A percentile compares a stretch with the other conserved stretches of the same genome.
phyloP scores from a whole-genome alignment of 2,888 invertebrate genomes.

The Gisinianus flammeolus region DNA sequence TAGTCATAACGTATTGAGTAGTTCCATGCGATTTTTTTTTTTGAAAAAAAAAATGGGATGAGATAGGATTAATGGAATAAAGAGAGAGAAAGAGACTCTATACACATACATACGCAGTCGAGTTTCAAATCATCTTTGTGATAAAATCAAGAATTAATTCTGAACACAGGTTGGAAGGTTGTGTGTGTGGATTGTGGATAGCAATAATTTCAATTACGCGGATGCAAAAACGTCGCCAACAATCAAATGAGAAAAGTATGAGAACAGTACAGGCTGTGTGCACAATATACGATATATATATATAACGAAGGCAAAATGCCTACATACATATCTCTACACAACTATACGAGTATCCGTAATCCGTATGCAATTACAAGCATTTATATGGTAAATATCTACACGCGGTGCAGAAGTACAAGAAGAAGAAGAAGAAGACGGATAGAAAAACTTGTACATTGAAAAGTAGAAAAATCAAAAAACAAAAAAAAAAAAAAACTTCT shows the following conservation, averaged over 20 bases:
- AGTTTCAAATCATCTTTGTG: not conserved
- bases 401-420: not conserved
- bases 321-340: not conserved
- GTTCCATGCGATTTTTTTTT: no score
- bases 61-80: not conserved
- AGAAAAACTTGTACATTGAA: conserved; percentile 29
- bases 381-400: not conserved
- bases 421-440: conserved; percentile 2
- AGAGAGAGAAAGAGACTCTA: not conserved
- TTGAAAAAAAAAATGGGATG: no score
- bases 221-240: not conserved
- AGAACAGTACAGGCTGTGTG: not conserved
- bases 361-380: not conserved
- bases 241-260: not conserved
- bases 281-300: not conserved
- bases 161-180: not conserved
- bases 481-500: conserved; percentile 29
- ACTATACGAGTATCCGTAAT: not conserved
- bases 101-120: not conserved
- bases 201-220: conserved; percentile 22
- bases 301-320: not conserved
- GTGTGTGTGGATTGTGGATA: not conserved
- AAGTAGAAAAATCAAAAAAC: conserved; percentile 7
- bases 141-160: not conserved
- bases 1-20: no score